Evolutionary conservation across 2,888 invertebrate species (phyloP), one percentile per base, ranked within the genome.

Genomic region (Chirona hameri): DNA sequence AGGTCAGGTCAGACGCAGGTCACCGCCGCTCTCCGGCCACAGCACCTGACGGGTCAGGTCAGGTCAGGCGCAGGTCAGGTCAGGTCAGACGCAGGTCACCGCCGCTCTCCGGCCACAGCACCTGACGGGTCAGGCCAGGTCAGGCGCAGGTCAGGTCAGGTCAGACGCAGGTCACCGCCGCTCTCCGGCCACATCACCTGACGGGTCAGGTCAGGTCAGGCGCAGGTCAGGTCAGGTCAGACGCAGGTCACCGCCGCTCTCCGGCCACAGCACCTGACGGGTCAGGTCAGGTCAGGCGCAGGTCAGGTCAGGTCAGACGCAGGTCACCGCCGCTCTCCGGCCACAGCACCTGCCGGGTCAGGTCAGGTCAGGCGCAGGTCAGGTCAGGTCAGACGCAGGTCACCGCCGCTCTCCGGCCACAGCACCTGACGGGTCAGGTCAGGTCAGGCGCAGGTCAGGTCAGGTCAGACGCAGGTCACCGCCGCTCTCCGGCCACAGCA

Each of bases 191-290:
- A n/a, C n/a, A n/a, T n/a, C n/a, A n/a, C n/a, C n/a, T n/a, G n/a
- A n/a, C n/a, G n/a, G n/a, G n/a, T n/a, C n/a, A n/a, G n/a, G n/a
- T n/a, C n/a, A n/a, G n/a, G n/a, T n/a, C n/a, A n/a, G n/a, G 29
- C 27, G 69, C 69, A 18, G n/a, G n/a, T 15, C 31, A 31, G 39
- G 72, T 39, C 72, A 76, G 39, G 72, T n/a, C n/a, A 76, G 72
- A 2, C 39, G 31, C 39, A 76, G 39, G 39, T 39, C 39, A 21
- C 18, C 72, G 4, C 21, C 39, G 21, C 5, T 21, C 39, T 5
- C 39, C 72, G 72, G 72, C 72, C 72, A 76, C 72, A 76, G 72
- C 39, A 76, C 39, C 72, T 76, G 72, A n/a, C n/a, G n/a, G n/a
- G n/a, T n/a, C 29, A 29, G 1, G 60, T 4, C 18, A 21, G 57